Conservation (phyloP, 2,888 invertebrate species). For the Idaea straminata region DNA sequence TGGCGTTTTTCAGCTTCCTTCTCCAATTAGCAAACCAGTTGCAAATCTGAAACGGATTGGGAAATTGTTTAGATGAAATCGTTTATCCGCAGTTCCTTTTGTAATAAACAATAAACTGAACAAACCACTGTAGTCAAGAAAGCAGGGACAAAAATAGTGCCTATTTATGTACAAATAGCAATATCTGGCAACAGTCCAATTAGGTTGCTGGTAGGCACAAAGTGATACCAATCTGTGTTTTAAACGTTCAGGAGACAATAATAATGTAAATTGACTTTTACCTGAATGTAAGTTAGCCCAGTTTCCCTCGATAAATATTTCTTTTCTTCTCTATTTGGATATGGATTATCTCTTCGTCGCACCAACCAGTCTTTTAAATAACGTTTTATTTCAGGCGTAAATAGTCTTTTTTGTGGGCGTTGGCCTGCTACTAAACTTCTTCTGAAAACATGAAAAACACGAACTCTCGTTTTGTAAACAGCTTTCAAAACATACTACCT, state of each 20-base stretch:
- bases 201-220: constrained; percentile 71
- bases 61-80: neutral
- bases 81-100: neutral
- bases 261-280: constrained; percentile 49
- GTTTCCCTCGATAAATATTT: constrained; percentile 86
- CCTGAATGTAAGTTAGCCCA: constrained; percentile 88
- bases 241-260: constrained; percentile 30
- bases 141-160: constrained; percentile 75
- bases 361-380: constrained; percentile 89
- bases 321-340: constrained; percentile 88
- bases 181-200: constrained; percentile 71
- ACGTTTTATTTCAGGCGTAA: constrained; percentile 89
- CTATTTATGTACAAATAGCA: constrained; percentile 77
- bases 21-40: constrained; percentile 94
- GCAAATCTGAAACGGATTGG: constrained; percentile 77
- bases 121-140: constrained; percentile 57
- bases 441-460: constrained; percentile 53
- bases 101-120: constrained; percentile 29
- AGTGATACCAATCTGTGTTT: constrained; percentile 47
- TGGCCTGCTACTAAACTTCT: constrained; percentile 80
- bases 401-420: constrained; percentile 85
- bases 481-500: neutral
- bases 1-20: constrained; percentile 87
- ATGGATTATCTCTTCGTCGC: constrained; percentile 87
- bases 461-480: neutral